Evolutionary conservation across 2,113 vertebrate species (phyloP), one percentile per base, ranked within the genome.

Genomic region (Colossoma macropomum): DNA sequence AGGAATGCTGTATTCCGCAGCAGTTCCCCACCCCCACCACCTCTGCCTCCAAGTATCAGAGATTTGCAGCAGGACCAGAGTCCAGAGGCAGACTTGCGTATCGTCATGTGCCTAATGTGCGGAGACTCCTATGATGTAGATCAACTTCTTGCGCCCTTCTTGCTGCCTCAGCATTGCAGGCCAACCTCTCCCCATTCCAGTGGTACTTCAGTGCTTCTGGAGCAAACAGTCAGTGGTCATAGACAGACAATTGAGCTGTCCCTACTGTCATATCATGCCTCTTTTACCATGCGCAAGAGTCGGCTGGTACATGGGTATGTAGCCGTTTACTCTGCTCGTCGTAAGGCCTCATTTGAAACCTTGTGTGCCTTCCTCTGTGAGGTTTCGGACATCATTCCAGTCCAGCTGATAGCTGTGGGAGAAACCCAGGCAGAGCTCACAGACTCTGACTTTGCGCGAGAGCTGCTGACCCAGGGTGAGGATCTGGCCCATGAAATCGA

Each of bases 401-500:
- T 99, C 23, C 98, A 99, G 88, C 89, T 99, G 0, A 93, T 98
- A 62, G 98, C 97, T 0, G 90, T 99, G 50, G 95, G 95, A 0
- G 96, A 97, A 0, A 95, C 95, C 77, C 89, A 96, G 34, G 1
- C 87, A 0, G 96, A 97, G 62, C 88, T 95, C 81, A 91, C 93
- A 1, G 97, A 98, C 88, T 95, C 95, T 0, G 96, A 97, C 66
- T 82, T 96, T 59, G 95, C 96, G 75, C 87, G 96, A 17, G 98
- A 99, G 62, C 96, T 98, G 89, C 86, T 97, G 56, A 93, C 89
- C 0, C 97, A 99, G 77, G 98, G 97, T 5, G 97, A 99, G 87
- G 97, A 98, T 88, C 97, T 99, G 0, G 98, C 98, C 1, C 97
- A 96, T 83, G 98, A 99, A 87, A 97, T 99, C 1, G 97, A 97